Percentiles rank a stretch among this genome's conserved stretches.
phyloP scores from a whole-genome alignment of 1,140 invertebrate genomes.

The Zaprionus davidi region DNA sequence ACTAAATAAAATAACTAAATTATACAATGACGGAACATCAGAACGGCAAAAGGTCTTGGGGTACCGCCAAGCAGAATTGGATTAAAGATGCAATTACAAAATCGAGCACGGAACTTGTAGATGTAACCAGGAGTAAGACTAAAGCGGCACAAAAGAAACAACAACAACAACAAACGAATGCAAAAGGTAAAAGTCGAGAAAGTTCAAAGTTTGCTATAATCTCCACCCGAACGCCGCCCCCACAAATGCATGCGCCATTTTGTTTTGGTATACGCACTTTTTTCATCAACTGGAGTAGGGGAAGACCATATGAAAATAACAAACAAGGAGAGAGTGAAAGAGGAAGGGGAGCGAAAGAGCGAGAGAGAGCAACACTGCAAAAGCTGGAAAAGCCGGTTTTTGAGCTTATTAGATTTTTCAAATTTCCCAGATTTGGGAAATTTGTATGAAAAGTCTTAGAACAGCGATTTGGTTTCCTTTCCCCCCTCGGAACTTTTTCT shows the following conservation, averaged over 20 bases:
- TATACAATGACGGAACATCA: constrained; percentile 65
- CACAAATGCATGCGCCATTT: constrained; percentile 58
- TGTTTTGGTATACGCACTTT: constrained; percentile 75
- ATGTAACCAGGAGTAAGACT: constrained; percentile 58
- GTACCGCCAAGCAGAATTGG: constrained; percentile 70
- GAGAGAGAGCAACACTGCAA: not conserved
- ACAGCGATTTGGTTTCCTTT: not conserved
- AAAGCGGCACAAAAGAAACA: constrained; percentile 51
- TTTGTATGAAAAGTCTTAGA: constrained; percentile 19
- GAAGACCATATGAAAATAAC: constrained; percentile 37
- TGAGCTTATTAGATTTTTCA: constrained; percentile 42
- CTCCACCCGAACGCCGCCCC: not conserved
- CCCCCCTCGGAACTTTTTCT: constrained; percentile 7
- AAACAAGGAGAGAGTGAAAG: constrained; percentile 21
- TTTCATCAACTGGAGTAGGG: constrained; percentile 9
- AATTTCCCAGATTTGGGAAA: constrained; percentile 44
- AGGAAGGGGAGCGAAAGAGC: not conserved
- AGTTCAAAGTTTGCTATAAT: constrained; percentile 26
- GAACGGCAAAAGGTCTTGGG: constrained; percentile 65
- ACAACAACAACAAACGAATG: constrained; percentile 21
- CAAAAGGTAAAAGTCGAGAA: constrained; percentile 61
- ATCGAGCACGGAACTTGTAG: constrained; percentile 77
- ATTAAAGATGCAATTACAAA: constrained; percentile 79
- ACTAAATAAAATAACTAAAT: not conserved
- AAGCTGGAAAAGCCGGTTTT: constrained; percentile 52